A percentile compares a stretch with the other conserved stretches of the same genome.
Conservation (phyloP, 2,113 vertebrate genomes). For the Perca schrenkii region DNA sequence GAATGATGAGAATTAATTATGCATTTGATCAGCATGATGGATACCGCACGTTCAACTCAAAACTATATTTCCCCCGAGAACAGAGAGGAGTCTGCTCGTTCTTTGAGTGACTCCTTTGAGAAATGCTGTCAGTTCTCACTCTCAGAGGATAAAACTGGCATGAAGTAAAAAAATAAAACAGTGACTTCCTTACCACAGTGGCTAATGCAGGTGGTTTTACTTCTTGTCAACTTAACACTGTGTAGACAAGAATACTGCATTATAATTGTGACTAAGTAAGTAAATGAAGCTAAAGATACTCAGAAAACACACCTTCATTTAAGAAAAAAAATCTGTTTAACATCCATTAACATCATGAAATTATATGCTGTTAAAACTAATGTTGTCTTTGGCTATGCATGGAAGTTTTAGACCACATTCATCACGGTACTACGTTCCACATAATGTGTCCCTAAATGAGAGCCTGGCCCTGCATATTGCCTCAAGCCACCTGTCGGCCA, state of each 20-base stretch:
- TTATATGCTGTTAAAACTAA: neutral
- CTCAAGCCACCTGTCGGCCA: neutral
- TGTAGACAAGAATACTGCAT: neutral
- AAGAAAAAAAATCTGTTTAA: neutral
- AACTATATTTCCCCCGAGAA: slow-evolving; percentile 77
- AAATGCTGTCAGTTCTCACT: slow-evolving; percentile 61
- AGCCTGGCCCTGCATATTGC: neutral
- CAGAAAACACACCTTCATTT: neutral
- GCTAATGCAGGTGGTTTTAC: neutral
- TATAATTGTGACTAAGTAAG: neutral
- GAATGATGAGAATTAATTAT: slow-evolving; percentile 82
- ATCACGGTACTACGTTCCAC: neutral
- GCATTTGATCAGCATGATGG: slow-evolving; percentile 80
- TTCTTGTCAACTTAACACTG: neutral
- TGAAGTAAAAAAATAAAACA: slow-evolving; percentile 33
- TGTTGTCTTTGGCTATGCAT: neutral
- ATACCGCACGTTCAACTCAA: slow-evolving; percentile 68
- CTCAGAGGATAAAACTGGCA: slow-evolving; percentile 61
- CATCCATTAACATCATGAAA: neutral
- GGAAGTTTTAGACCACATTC: neutral
- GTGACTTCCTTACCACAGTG: neutral
- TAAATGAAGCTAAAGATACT: neutral
- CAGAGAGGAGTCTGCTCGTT: slow-evolving; percentile 48
- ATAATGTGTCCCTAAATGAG: neutral
- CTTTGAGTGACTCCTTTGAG: slow-evolving; percentile 59